Evolutionary conservation across 2,888 invertebrate genomes (phyloP).

Genomic region (Cheilosia vernalis): DNA sequence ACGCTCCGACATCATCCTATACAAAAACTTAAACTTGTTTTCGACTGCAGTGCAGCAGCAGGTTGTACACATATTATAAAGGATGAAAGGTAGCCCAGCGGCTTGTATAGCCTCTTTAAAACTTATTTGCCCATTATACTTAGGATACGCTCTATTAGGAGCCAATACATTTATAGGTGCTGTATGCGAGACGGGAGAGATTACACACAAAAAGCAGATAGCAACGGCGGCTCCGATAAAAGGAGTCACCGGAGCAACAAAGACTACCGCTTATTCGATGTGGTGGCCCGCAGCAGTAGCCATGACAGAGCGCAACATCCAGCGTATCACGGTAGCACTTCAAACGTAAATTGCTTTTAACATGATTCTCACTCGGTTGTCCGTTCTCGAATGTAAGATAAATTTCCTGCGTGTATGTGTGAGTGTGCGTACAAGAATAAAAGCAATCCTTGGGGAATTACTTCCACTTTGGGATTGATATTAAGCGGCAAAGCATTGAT

Average conservation of each 20-base stretch:
- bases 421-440: constrained; percentile 5
- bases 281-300: constrained; percentile 66
- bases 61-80: constrained; percentile 24
- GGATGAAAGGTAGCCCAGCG: constrained; percentile 41
- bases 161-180: constrained; percentile 71
- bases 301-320: constrained; percentile 77
- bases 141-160: constrained; percentile 73
- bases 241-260: constrained; percentile 65
- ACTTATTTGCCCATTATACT: constrained; percentile 73
- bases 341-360: constrained; percentile 82
- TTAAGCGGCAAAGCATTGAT: constrained; percentile 63
- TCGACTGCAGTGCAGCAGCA: constrained; percentile 21
- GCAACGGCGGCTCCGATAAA: constrained; percentile 68
- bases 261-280: constrained; percentile 64
- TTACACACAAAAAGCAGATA: constrained; percentile 56
- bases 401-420: constrained; percentile 36
- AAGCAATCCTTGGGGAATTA: constrained; percentile 66
- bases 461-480: constrained; percentile 62
- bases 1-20: constrained; percentile 37
- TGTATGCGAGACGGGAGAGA: constrained; percentile 70
- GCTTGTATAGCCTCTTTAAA: constrained; percentile 53
- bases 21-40: constrained; percentile 12
- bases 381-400: constrained; percentile 60
- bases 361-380: constrained; percentile 74
- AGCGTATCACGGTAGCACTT: constrained; percentile 82